phyloP scores from a whole-genome alignment of 2,797 vertebrate species.

The Phrynocephalus forsythii region DNA sequence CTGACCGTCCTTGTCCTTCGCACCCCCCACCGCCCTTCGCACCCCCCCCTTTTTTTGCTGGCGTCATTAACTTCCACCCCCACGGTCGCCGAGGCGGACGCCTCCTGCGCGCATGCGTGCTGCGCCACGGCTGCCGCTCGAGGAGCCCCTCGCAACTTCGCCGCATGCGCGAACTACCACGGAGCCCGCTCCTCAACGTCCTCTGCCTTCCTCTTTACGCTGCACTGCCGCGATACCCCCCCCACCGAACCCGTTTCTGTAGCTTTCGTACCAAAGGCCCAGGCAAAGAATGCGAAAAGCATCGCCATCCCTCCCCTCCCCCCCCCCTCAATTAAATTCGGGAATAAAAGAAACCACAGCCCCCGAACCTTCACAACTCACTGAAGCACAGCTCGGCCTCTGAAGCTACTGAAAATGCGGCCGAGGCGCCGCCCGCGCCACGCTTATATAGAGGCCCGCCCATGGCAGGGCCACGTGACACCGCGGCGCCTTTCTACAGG shows the following conservation, averaged over 20 bases:
- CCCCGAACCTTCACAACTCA: neutral
- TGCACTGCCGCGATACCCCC: too few species aligned
- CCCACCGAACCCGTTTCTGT: too few species aligned
- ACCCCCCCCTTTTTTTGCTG: accelerated
- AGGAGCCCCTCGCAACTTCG: accelerated
- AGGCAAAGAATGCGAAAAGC: neutral
- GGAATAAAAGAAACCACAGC: too few species aligned
- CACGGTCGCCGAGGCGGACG: too few species aligned
- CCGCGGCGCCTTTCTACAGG: too few species aligned
- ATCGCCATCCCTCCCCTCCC: accelerated
- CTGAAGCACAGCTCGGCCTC: neutral
- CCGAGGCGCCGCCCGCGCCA: constrained; percentile 30
- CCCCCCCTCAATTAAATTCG: too few species aligned
- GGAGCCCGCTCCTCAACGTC: too few species aligned
- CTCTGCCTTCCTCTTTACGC: too few species aligned
- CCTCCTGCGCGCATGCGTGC: neutral
- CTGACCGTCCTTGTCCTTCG: neutral
- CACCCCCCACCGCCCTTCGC: too few species aligned
- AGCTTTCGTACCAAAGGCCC: too few species aligned
- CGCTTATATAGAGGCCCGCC: constrained; percentile 41
- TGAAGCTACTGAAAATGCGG: constrained; percentile 29
- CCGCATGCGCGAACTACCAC: neutral
- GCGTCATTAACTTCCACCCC: too few species aligned
- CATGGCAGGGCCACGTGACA: neutral
- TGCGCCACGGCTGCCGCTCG: accelerated